Evolutionary conservation across 2,888 invertebrate genomes (phyloP), one percentile per base, ranked within the genome.

Genomic region (Epirrhoe tristata): DNA sequence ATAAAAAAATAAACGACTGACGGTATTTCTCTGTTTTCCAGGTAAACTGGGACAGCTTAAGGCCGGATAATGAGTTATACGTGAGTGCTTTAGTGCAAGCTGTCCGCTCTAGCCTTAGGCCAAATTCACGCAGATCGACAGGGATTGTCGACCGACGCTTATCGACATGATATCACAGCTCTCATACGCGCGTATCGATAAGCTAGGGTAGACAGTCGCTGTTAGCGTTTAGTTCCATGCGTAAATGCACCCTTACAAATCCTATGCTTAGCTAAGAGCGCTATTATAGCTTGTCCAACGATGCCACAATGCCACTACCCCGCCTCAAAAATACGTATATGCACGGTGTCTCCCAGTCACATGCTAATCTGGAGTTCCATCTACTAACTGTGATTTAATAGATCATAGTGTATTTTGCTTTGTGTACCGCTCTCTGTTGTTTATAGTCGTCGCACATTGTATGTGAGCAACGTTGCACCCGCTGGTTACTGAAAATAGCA

Each of bases 11-110:
- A 77, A 81, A 78, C 78, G 88, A 82, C 89, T 90, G 89, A 88
- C 83, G 83, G 81, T 77, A 77, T 81, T 86, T 86, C 85, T 90
- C 87, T 86, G 86, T 88, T 89, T 93, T 93, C 88, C 93, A 93
- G 93, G 93, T 93, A 87, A 93, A 93, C 91, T 93, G 93, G 93
- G 93, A 93, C 89, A 93, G 91, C 91, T 89, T 93, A 91, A 93
- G 93, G 92, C 93, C 91, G 90, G 93, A 93, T 87, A 93, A 91
- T 88, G 93, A 93, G 84, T 87, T 93, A 91, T 93, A 93, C 87
- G 93, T 93, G 90, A 93, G 93, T 93, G 86, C 81, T 81, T 77
- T 77, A 82, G 80, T 83, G 81, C 77, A 84, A 83, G 74, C 75
- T 76, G 72, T 75, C 72, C 81, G 81, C 82, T 82, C 79, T 82